These are phyloP conservation scores for Falcunculus frontatus DNA, from an alignment of 2,113 vertebrate genomes.

Conservation along the genomic window DNA sequence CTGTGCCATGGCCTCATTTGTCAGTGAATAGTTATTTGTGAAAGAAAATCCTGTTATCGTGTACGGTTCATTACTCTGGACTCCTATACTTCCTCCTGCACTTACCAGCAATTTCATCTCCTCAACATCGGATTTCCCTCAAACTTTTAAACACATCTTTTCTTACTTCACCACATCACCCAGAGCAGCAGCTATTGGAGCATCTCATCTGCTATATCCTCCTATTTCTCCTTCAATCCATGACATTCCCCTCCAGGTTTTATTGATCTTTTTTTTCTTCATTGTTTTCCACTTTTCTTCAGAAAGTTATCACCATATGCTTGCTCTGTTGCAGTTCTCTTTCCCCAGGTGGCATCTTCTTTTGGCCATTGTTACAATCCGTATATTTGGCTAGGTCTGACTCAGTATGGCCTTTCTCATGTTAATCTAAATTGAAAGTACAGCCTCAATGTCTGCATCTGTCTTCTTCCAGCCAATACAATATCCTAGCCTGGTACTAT, in stretches of 20 bases:
- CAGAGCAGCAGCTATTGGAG: neutral
- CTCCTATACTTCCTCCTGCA: neutral
- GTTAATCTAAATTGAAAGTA: constrained; percentile 7
- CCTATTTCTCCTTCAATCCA: neutral
- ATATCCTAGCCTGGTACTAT: neutral
- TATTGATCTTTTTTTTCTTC: neutral
- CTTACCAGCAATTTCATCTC: neutral
- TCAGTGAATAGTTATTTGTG: neutral
- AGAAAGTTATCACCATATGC: constrained; percentile 44
- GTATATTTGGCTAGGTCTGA: neutral
- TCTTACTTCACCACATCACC: neutral
- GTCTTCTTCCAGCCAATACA: neutral
- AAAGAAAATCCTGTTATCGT: neutral
- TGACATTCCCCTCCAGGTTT: neutral
- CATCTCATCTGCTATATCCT: neutral
- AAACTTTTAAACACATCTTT: neutral
- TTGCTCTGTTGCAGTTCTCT: neutral
- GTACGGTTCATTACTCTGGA: neutral
- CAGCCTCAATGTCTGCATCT: constrained; percentile 11
- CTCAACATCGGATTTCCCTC: neutral
- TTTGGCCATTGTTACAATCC: neutral
- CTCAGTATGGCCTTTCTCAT: neutral
- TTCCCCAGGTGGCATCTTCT: neutral
- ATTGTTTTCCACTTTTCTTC: constrained; percentile 2
- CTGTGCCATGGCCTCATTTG: neutral